Base-by-base conservation (phyloP, 2,888 invertebrate genomes). In the Dyspetes luteomarginatus region DNA sequence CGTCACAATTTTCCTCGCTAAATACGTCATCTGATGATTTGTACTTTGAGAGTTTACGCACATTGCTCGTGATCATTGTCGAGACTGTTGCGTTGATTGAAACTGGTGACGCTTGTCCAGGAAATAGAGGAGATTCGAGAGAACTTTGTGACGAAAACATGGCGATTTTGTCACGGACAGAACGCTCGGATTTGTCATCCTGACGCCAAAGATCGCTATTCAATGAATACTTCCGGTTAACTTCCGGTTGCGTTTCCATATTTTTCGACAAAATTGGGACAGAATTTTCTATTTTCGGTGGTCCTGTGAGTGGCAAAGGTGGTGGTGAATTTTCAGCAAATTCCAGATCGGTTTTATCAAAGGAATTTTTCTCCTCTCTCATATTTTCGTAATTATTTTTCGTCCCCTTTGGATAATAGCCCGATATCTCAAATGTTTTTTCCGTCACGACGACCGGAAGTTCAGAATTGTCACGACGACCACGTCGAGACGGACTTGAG, bases 101-200 rank as follows among this genome's bases (percentile, higher is more conserved):
- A 30, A 7, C 9, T 4, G 67, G 55, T 3, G 73, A 43, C 1
- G 64, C 30, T 36, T 56, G 77, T 15, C 77, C 83, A 1, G 90
- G 90, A 68, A 89, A 89, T 2, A 90, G 73, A 4, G 89, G 90
- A 17, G 84, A 83, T 28, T 90, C 90, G 0, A 89, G 74, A 7
- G 83, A 89, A 24, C 88, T 87, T 73, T 88, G 89, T 12, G 88
- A 89, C 76, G 97, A 96, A 92, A 97, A 97, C 96, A 97, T 96
- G 76, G 97, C 97, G 87, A 97, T 97, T 93, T 97, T 97, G 90
- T 97, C 97, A 88, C 95, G 95, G 72, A 97, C 97, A 88, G 96
- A 97, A 84, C 95, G 95, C 92, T 96, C 96, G 83, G 96, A 96
- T 88, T 95, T 95, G 85, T 96, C 96, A 92, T 96, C 96, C 91